Evolutionary conservation across 2,888 invertebrate species (phyloP), one percentile per base, ranked within the genome.

Genomic region (Dryobota labecula): DNA sequence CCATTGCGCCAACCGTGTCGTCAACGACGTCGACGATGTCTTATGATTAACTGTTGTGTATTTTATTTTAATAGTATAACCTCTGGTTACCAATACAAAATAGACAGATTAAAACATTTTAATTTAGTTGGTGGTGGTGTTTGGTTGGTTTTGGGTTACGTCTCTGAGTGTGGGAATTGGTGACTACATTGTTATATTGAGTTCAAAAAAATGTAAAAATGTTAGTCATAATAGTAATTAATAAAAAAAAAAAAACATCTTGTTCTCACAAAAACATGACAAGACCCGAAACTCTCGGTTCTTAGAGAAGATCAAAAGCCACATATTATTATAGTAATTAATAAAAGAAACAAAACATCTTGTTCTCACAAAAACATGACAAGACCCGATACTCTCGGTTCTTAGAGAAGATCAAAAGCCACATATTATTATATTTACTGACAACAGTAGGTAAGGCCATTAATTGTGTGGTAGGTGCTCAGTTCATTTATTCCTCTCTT

Each of bases 401-500:
- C 56, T 4, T 9, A 18, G 5, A 15, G 2, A 7, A 33, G n/a
- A n/a, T 49, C 7, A 33, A 49, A 38, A 24, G 11, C 2, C 5
- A 15, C 18, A 20, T 8, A 2, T 15, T 8, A 27, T 18, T 18
- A 36, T 54, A 54, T 15, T 27, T 41, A 65, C 30, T 62, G 62
- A 20, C 15, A 36, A 8, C 2, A 43, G 8, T 33, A 33, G 7
- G 11, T 51, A 64, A 41, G 18, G 33, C 18, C 13, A 47, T 66
- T 36, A 36, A 66, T 47, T 47, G 13, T 6, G 15, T 8, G 2
- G 24, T 51, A 33, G 41, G 7, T 51, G 11, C 11, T 54, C 8
- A 41, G 38, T 47, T 76, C 18, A 76, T 73, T 76, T 11, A 30
- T 54, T 49, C 3, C 9, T n/a, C 15, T 53, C 18, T 27, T 61